These are phyloP conservation scores for Perca flavescens DNA, from an alignment of 2,113 vertebrate species.

Conservation along the genomic window DNA sequence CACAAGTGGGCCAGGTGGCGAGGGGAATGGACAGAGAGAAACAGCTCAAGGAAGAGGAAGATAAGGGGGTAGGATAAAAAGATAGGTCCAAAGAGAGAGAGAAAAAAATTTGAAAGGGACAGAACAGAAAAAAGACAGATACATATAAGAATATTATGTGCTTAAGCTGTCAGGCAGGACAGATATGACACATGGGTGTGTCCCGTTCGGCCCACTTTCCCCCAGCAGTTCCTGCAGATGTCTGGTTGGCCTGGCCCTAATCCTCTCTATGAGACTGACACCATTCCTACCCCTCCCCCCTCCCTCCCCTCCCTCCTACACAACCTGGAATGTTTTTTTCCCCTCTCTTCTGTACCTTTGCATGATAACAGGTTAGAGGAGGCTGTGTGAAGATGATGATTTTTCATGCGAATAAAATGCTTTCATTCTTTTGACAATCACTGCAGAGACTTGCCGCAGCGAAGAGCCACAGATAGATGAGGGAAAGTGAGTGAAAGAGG, in stretches of 20 bases:
- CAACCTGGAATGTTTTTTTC: conserved; percentile 22
- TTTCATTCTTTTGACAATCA: conserved; percentile 47
- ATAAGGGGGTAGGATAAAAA: conserved; percentile 38
- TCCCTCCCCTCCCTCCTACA: background rate
- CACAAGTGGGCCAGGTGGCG: conserved; percentile 63
- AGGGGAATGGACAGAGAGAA: conserved; percentile 27
- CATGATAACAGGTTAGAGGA: conserved; percentile 49
- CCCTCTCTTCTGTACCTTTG: conserved; percentile 37
- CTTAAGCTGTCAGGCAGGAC: conserved; percentile 59
- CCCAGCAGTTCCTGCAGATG: conserved; percentile 40
- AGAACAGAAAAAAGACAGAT: conserved; percentile 19
- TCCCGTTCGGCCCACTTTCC: conserved; percentile 60
- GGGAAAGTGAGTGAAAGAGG: conserved; percentile 5
- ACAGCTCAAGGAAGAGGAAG: conserved; percentile 29
- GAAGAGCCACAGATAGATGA: conserved; percentile 14
- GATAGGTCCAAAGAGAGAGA: conserved; percentile 17
- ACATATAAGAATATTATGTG: conserved; percentile 28
- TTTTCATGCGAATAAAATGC: conserved; percentile 33
- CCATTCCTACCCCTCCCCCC: conserved; percentile 11
- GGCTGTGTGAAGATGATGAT: conserved; percentile 19
- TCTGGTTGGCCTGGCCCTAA: conserved; percentile 59
- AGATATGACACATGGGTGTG: conserved; percentile 49
- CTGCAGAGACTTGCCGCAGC: conserved; percentile 48
- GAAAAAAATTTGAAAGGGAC: conserved; percentile 15
- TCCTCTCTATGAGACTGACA: conserved; percentile 65